These are phyloP conservation scores for Hippotragus niger DNA, from an alignment of 2,113 vertebrate genomes.

Conservation along the genomic window DNA sequence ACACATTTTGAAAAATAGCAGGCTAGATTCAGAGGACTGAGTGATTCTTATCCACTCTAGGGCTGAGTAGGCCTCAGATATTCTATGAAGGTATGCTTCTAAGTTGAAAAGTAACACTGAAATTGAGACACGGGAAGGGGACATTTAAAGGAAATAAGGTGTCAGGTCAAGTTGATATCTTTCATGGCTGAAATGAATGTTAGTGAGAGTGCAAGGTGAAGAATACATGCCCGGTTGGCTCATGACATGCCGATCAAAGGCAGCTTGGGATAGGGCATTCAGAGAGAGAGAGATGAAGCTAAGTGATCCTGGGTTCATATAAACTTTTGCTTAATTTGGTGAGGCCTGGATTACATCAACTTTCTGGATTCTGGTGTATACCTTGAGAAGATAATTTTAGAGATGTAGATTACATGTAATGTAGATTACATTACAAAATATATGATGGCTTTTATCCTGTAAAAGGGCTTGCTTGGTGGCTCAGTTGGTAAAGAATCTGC, in stretches of 20 bases:
- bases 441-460: not conserved
- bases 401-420: not conserved
- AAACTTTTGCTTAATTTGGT: not conserved
- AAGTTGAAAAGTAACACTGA: not conserved
- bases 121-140: not conserved
- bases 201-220: not conserved
- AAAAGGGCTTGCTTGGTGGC: not conserved
- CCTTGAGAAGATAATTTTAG: not conserved
- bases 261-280: not conserved
- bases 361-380: not conserved
- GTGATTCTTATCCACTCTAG: not conserved
- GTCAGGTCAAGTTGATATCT: fast-evolving
- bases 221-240: not conserved
- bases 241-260: not conserved
- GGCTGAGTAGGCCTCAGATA: not conserved
- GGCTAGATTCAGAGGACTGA: not conserved
- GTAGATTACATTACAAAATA: not conserved
- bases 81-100: not conserved
- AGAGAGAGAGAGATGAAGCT: not conserved
- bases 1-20: not conserved
- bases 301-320: too few relatives aligned
- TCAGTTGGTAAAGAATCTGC: not conserved
- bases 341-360: not conserved
- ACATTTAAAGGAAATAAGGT: not conserved
- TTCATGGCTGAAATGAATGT: not conserved